Base-by-base conservation (phyloP, 2,113 vertebrate genomes). In the Macquaria australasica region DNA sequence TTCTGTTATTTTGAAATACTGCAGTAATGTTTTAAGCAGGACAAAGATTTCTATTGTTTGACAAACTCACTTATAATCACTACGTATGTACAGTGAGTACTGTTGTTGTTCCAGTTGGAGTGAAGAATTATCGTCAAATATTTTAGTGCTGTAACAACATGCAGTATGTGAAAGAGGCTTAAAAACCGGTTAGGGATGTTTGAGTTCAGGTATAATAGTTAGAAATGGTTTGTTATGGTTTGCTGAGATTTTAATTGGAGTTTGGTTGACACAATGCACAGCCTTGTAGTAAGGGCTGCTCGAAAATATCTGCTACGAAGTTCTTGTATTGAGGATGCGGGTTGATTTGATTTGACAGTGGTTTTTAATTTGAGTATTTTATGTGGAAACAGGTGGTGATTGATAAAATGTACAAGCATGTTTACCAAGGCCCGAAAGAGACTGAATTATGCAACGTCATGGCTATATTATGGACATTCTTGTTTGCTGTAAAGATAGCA, bases 251-350 rank as follows among this genome's bases (percentile, higher is more conserved):
- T 69, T 21, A 45, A 62, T 41, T 77, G 37, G 39, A 43, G 4
- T 60, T 72, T 34, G 20, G 78, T 82, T 83, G 25, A 78, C 41
- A 48, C 34, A 45, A 55, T 69, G 7, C n/a, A 31, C 23, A 50
- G 58, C 10, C 23, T 51, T 41, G 43, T 53, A 31, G 10, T 11
- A 15, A 72, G 28, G 63, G 9, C 37, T 81, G 16, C n/a, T 31
- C 53, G 16, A 48, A 73, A 67, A 51, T 71, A 23, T 77, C 50
- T 77, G 56, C 56, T 55, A 5, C 3, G 34, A 55, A 59, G 12
- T 59, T 8, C 8, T 8, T 48, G 28, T 72, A 28, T 72, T 69
- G 2, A 34, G 15, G 37, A 53, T 56, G 18, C 63, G 50, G 25
- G 20, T 45, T 69, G 1, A 39, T 72, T 67, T 77, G 7, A 77